Evolutionary conservation across 2,888 invertebrate genomes (phyloP), one percentile per base, ranked within the genome.

Genomic region (Drosophila borealis): DNA sequence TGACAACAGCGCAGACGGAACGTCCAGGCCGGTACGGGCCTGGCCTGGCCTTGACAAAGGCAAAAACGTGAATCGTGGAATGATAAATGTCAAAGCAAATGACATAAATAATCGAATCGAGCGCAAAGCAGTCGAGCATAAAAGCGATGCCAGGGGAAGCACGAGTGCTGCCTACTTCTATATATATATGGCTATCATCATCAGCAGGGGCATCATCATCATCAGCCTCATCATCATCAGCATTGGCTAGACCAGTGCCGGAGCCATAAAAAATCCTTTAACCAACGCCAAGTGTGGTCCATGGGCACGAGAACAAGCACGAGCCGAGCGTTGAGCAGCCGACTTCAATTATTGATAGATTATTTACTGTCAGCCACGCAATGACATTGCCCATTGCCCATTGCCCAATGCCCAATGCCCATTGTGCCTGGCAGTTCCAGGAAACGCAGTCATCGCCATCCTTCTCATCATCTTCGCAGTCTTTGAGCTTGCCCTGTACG

Each of bases 311-410:
- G 66, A 19, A 50, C 42, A 51, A 69, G 78, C 86, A 78, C 87
- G 81, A 71, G 88, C 67, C 71, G 56, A 63, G 46, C 59, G 44
- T 42, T 61, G 64, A 54, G 68, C 54, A 77, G 76, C 78, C 79
- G 55, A 75, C 81, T 85, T 88, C 90, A 89, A 90, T 89, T 90
- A 89, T 90, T 89, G 89, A 89, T 90, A 88, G 89, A 89, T 91
- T 91, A 90, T 91, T 91, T 91, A 91, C 90, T 91, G 90, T 90
- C 91, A 90, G 89, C 59, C 87, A 70, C 66, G 56, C 86, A 70
- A 74, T 75, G 75, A 78, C 77, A 76, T 67, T 76, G 77, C 77
- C 70, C 77, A 76, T 8, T 72, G 59, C 45, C 67, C 67, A 71
- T 10, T 66, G 50, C 55, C 44, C 70, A 75, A 8, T 64, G 65